Percentiles rank a stretch among this genome's conserved stretches.
Conservation (phyloP, 1,140 invertebrate genomes). For the Scylla paramamosain region DNA sequence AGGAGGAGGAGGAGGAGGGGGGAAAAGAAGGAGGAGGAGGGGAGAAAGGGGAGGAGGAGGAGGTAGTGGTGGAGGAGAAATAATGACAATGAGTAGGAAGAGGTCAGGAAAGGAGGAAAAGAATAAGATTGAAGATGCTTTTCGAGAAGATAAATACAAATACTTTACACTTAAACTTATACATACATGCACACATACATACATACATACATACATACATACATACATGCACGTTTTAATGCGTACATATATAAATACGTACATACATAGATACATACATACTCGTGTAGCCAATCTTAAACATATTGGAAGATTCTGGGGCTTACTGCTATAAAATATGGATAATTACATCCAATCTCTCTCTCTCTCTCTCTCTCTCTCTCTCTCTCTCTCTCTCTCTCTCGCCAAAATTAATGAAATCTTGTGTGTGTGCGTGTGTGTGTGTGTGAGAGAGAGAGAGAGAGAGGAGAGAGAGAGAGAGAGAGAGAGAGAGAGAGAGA, state of each 20-base stretch:
- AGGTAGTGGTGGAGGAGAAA: no score
- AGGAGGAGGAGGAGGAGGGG: background rate
- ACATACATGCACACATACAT: conserved; percentile 6
- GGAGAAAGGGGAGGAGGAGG: background rate
- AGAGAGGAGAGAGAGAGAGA: no score
- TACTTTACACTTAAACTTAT: background rate
- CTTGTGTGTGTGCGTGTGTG: no score
- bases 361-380: conserved; percentile 20
- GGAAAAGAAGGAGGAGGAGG: background rate
- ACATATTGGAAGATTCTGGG: background rate
- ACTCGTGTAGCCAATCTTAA: background rate
- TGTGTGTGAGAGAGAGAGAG: no score
- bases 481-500: conserved; percentile 3
- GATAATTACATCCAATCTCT: background rate
- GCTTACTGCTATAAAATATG: background rate
- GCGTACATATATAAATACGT: background rate
- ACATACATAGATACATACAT: background rate
- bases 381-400: background rate
- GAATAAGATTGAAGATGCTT: no score
- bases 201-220: background rate
- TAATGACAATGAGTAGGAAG: no score
- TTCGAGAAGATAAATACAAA: no score
- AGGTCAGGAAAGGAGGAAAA: no score
- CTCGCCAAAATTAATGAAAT: no score
- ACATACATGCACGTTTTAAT: background rate